Evolutionary conservation across 1,140 invertebrate genomes (phyloP).

Genomic region (Helicoverpa armigera): DNA sequence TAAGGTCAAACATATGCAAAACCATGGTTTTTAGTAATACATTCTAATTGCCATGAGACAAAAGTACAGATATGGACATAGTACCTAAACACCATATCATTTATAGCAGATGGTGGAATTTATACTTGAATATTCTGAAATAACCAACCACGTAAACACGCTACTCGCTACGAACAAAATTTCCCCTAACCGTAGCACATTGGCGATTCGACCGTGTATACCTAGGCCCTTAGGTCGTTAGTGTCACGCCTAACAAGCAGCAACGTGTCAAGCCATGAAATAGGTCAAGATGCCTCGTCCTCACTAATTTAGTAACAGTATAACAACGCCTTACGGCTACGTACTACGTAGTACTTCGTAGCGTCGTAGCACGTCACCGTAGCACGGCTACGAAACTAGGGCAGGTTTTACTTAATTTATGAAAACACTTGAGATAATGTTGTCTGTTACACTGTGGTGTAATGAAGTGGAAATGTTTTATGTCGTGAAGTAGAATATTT

Average conservation of each 20-base stretch:
- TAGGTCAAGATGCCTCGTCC: conserved; percentile 61
- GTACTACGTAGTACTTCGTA: conserved; percentile 49
- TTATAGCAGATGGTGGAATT: too few species aligned
- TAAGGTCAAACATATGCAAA: too few species aligned
- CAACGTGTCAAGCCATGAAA: conserved; percentile 55
- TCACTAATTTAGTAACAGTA: conserved; percentile 58
- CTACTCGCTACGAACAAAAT: not conserved
- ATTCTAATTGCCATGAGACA: too few species aligned
- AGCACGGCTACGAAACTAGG: conserved; percentile 51
- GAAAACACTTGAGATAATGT: conserved; percentile 30
- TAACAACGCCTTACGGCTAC: conserved; percentile 58
- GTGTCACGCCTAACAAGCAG: conserved; percentile 54
- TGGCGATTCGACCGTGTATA: conserved; percentile 10
- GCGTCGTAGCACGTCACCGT: conserved; percentile 42
- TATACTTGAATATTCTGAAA: too few species aligned
- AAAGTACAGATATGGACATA: too few species aligned
- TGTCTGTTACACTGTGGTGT: conserved; percentile 13
- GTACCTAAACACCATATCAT: too few species aligned
- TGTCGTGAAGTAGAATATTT: too few species aligned
- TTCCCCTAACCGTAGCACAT: not conserved
- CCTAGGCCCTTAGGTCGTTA: conserved; percentile 51
- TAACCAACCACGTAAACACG: too few species aligned
- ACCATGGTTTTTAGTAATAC: too few species aligned
- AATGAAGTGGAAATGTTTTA: conserved; percentile 8
- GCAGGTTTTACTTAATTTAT: conserved; percentile 45